Base-by-base conservation (phyloP, 1,140 invertebrate species). In the Phortica variegata region DNA sequence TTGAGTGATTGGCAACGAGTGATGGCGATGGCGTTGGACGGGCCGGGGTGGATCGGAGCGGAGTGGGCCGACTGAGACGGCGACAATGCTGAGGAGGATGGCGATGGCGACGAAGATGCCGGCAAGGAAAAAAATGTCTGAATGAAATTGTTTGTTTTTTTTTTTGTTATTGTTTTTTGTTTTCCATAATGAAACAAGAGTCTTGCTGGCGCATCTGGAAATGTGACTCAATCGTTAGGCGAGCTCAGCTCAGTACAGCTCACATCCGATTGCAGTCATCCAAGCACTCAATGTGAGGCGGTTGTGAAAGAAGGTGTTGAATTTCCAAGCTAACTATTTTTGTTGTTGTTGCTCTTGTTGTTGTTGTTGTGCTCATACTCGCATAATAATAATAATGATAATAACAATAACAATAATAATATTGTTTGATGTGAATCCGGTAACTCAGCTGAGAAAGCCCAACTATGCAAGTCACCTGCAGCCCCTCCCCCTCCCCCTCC, bases 1-100 rank as follows among this genome's bases (percentile, higher is more conserved):
- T 73, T 73, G 69, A 73, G 69, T 73, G 69, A 73, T 73, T 73
- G 69, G 69, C 69, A 73, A 69, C 65, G 62, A 72, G 69, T 60
- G n/a, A n/a, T n/a, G n/a, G n/a, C n/a, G n/a, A n/a, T n/a, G n/a
- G n/a, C 57, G 47, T 47, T 15, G 5, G 51, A 55, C 60, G 46
- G 44, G 43, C 49, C 43, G n/a, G n/a, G n/a, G n/a, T n/a, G n/a
- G n/a, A n/a, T n/a, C n/a, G n/a, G n/a, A n/a, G n/a, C n/a, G n/a
- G n/a, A n/a, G n/a, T n/a, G n/a, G n/a, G n/a, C n/a, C n/a, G n/a
- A n/a, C 17, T 10, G 23, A 41, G 15, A 21, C n/a, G 34, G 33
- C 34, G 31, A 41, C 31, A n/a, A n/a, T n/a, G n/a, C n/a, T n/a
- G n/a, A n/a, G n/a, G 13, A 43, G 31, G 23, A 49, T 20, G 38